Evolutionary conservation across 2,797 vertebrate genomes (phyloP).

Genomic region (Arctocebus calabarensis): DNA sequence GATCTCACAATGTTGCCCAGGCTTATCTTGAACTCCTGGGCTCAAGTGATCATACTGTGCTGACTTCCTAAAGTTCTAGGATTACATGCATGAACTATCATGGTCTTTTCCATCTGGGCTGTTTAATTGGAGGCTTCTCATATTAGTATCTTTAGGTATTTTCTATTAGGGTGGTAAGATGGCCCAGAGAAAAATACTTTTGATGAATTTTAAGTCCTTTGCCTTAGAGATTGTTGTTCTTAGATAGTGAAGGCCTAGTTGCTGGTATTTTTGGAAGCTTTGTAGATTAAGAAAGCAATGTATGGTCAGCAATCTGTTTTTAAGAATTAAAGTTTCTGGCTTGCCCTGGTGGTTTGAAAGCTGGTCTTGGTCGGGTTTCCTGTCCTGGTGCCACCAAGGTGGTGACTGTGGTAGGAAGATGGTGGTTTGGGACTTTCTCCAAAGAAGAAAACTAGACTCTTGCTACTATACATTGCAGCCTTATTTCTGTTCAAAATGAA

Average conservation of each 20-base stretch:
- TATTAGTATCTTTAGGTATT: background rate
- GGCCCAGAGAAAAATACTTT: background rate
- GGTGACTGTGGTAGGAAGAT: background rate
- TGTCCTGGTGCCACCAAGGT: slow-evolving; percentile 62
- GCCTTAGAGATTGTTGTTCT: too few species aligned
- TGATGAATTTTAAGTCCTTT: too few species aligned
- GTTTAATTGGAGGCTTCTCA: too few species aligned
- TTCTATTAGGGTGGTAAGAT: background rate
- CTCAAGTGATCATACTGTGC: too few species aligned
- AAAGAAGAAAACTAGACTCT: background rate
- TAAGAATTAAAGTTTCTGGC: background rate
- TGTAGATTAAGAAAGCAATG: background rate
- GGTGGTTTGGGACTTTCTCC: background rate
- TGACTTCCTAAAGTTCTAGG: too few species aligned
- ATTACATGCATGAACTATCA: too few species aligned
- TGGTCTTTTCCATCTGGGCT: too few species aligned
- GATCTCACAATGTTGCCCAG: too few species aligned
- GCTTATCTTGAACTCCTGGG: too few species aligned
- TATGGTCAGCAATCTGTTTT: background rate
- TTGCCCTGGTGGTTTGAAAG: too few species aligned
- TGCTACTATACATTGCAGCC: background rate
- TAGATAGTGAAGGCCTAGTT: background rate
- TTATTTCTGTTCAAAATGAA: slow-evolving; percentile 88
- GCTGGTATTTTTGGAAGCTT: background rate
- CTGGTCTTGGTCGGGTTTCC: background rate